Conservation (phyloP, 2,797 vertebrate genomes). For the Enoplosus armatus region DNA sequence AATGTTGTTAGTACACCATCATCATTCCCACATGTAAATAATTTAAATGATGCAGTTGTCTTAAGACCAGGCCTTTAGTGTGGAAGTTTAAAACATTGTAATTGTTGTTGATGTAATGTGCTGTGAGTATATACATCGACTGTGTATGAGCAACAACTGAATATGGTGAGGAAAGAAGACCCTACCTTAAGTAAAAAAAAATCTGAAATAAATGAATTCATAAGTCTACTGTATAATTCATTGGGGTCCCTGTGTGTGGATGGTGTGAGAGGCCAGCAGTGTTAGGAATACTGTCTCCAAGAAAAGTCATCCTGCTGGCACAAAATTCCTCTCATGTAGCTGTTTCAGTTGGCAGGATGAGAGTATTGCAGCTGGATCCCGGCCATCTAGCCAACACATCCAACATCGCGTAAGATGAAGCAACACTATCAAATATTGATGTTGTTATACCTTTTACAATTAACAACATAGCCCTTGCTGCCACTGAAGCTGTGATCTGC, state of each 20-base stretch:
- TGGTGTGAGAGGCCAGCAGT: background rate
- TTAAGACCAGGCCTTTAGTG: background rate
- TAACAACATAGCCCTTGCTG: constrained; percentile 3
- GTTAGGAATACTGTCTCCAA: background rate
- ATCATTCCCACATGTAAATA: background rate
- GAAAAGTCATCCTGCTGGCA: background rate
- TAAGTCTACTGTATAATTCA: background rate
- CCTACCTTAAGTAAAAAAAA: background rate
- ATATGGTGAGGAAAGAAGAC: background rate
- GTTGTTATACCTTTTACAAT: constrained; percentile 22
- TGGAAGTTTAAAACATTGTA: background rate
- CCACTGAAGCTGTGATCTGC: constrained; percentile 8
- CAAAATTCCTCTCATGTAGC: background rate
- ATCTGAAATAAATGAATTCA: background rate
- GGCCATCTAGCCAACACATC: constrained; percentile 26
- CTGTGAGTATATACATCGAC: background rate
- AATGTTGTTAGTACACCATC: too few species aligned
- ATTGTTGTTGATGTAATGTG: background rate
- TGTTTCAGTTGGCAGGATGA: constrained; percentile 9
- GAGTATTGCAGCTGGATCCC: constrained; percentile 5
- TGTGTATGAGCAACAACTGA: background rate
- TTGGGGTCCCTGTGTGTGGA: background rate
- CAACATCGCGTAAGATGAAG: constrained; percentile 16
- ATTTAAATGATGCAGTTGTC: background rate
- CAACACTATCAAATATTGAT: constrained; percentile 44